phyloP scores from a whole-genome alignment of 2,888 invertebrate genomes.

The Epinotia nisella region DNA sequence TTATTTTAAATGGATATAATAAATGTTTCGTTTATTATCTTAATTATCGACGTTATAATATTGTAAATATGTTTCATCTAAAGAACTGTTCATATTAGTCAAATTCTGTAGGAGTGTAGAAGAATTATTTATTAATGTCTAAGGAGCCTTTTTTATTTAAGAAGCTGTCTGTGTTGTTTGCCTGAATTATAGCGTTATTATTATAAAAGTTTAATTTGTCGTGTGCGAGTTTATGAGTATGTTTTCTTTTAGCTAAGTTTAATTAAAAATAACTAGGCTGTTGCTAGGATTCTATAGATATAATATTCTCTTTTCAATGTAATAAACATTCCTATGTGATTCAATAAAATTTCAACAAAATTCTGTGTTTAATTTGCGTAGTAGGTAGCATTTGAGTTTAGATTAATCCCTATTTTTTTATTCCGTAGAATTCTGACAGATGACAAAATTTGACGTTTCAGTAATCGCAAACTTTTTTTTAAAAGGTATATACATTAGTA shows the following conservation, averaged over 20 bases:
- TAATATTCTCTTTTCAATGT: constrained; percentile 39
- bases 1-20: too few species aligned
- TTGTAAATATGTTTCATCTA: constrained; percentile 38
- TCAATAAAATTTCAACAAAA: constrained; percentile 45
- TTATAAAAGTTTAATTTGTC: not conserved
- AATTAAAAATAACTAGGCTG: constrained; percentile 23
- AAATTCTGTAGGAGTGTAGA: not conserved
- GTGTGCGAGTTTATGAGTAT: constrained; percentile 4
- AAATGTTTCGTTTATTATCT: too few species aligned
- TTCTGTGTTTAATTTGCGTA: constrained; percentile 13
- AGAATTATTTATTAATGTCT: constrained; percentile 26
- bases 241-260: constrained; percentile 21
- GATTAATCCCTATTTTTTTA: too few species aligned
- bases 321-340: constrained; percentile 47
- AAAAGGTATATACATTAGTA: too few species aligned
- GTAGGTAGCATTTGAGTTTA: not conserved
- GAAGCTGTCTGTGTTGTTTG: constrained; percentile 1
- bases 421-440: too few species aligned
- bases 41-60: constrained; percentile 7
- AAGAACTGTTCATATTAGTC: constrained; percentile 5
- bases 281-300: constrained; percentile 38
- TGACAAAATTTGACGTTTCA: too few species aligned
- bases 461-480: too few species aligned
- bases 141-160: constrained; percentile 11
- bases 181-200: not conserved